phyloP scores from a whole-genome alignment of 2,113 vertebrate species.

The Vulpes lagopus region DNA sequence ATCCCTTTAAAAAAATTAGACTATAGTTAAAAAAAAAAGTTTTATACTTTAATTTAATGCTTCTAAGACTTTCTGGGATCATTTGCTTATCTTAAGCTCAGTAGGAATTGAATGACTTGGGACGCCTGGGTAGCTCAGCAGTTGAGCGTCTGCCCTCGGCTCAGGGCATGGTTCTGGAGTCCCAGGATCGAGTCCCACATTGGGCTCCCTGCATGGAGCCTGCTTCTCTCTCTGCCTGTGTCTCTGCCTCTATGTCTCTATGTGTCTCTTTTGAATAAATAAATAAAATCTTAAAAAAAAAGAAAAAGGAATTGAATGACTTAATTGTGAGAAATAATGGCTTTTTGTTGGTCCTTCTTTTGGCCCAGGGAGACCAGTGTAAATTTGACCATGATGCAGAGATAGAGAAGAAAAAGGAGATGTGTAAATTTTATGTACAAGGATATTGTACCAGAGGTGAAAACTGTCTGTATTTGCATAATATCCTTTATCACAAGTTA shows the following conservation, averaged over 20 bases:
- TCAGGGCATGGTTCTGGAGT: no score
- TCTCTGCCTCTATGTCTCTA: no score
- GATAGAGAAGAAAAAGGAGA: constrained; percentile 79
- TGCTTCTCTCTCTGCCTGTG: no score
- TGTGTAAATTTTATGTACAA: constrained; percentile 83
- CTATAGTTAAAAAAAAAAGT: not conserved
- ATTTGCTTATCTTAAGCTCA: constrained; percentile 24
- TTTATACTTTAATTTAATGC: not conserved
- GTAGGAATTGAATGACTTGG: not conserved
- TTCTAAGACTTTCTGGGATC: constrained; percentile 32
- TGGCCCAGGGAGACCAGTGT: constrained; percentile 69
- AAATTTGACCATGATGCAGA: constrained; percentile 80
- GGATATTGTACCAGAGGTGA: constrained; percentile 81
- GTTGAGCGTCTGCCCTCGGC: no score
- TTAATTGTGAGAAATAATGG: not conserved
- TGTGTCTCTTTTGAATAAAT: no score
- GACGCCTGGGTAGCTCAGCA: no score
- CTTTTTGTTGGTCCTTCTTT: constrained; percentile 28
- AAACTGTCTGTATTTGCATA: constrained; percentile 77
- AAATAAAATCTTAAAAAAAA: no score
- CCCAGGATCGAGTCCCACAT: no score
- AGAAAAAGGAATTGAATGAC: not conserved
- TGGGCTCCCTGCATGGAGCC: no score
- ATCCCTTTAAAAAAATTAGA: no score
- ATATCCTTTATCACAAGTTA: constrained; percentile 77